Evolutionary conservation across 2,888 invertebrate species (phyloP).

Genomic region (Ochropleura leucogaster): DNA sequence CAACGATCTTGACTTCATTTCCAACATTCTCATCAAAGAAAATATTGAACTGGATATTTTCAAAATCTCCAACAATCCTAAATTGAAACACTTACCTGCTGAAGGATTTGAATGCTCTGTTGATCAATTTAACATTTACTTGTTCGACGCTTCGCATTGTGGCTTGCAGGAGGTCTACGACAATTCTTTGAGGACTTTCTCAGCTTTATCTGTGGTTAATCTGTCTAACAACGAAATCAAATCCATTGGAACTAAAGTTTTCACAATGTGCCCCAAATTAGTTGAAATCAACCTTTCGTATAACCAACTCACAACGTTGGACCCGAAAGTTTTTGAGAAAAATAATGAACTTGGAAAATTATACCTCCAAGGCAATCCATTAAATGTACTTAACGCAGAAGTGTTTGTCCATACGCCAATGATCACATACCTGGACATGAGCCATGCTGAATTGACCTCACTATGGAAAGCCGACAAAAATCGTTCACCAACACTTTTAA

Average conservation of each 20-base stretch:
- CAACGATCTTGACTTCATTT: slow-evolving; percentile 93
- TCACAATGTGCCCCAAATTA: slow-evolving; percentile 90
- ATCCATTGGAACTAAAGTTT: slow-evolving; percentile 89
- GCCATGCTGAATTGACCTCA: slow-evolving; percentile 92
- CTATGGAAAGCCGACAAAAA: slow-evolving; percentile 91
- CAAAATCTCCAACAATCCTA: slow-evolving; percentile 93
- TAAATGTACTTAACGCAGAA: slow-evolving; percentile 92
- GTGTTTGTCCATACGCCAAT: slow-evolving; percentile 92
- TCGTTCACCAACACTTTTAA: slow-evolving; percentile 85
- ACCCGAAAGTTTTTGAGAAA: slow-evolving; percentile 92
- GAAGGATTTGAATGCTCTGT: slow-evolving; percentile 92
- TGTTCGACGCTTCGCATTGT: slow-evolving; percentile 94
- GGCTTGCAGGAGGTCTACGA: slow-evolving; percentile 92
- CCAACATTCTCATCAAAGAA: slow-evolving; percentile 92
- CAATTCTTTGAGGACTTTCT: slow-evolving; percentile 93
- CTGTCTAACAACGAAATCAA: slow-evolving; percentile 92
- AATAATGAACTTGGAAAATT: slow-evolving; percentile 92
- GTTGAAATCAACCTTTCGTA: slow-evolving; percentile 93
- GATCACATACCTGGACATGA: slow-evolving; percentile 93
- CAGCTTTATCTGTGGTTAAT: slow-evolving; percentile 92
- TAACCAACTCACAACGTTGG: slow-evolving; percentile 92
- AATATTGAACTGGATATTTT: slow-evolving; percentile 93
- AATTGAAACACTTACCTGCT: slow-evolving; percentile 92
- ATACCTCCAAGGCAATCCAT: slow-evolving; percentile 93
- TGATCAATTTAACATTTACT: slow-evolving; percentile 91